Percentiles rank a stretch among this genome's conserved stretches.
These are phyloP conservation scores for Heliangelus exortis DNA, from an alignment of 2,797 vertebrate species.

Conservation along the genomic window DNA sequence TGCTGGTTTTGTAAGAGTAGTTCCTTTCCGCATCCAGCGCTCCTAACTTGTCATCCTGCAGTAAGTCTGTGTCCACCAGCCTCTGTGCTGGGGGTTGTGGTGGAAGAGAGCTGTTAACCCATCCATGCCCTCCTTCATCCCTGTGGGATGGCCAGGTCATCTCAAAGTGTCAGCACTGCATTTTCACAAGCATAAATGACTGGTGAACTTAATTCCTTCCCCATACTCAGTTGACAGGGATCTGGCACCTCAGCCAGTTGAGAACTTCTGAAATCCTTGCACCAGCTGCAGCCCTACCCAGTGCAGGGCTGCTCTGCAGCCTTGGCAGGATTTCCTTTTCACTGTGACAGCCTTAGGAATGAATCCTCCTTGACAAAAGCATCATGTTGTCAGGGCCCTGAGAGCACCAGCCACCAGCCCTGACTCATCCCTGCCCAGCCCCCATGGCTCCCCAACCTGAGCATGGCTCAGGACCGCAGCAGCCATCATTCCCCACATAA, in stretches of 20 bases:
- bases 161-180: background rate
- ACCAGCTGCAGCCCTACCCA: background rate
- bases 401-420: background rate
- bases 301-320: background rate
- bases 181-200: background rate
- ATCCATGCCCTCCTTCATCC: background rate
- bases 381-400: background rate
- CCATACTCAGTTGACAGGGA: background rate
- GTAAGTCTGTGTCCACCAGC: background rate
- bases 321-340: background rate
- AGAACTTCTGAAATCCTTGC: background rate
- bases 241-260: background rate
- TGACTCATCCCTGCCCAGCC: background rate
- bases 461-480: too few relatives aligned
- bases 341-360: accelerated
- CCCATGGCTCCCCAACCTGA: background rate
- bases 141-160: background rate
- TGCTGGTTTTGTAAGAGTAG: background rate
- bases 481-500: accelerated
- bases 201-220: background rate
- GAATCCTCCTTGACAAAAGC: background rate
- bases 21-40: background rate
- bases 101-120: background rate
- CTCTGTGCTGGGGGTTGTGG: accelerated
- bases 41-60: background rate